Evolutionary conservation across 2,797 vertebrate genomes (phyloP).

Genomic region (Artibeus jamaicensis): DNA sequence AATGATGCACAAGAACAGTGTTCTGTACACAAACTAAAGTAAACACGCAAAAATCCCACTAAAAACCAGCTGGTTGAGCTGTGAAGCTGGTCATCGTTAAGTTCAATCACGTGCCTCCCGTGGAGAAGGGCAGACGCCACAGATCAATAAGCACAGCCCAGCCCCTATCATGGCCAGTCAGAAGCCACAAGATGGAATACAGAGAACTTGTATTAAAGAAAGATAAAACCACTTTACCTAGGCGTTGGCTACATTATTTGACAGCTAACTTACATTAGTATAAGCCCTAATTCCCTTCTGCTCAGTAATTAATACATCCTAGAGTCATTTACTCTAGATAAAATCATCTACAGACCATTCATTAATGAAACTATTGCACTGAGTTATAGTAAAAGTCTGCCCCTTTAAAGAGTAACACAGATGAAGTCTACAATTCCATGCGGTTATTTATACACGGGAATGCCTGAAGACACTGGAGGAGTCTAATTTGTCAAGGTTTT

Average conservation of each 20-base stretch:
- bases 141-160: background rate
- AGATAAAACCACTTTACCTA: background rate
- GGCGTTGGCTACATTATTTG: background rate
- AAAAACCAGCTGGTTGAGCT: background rate
- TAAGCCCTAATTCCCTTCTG: background rate
- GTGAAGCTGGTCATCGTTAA: background rate
- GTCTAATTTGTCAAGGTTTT: background rate
- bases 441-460: background rate
- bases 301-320: background rate
- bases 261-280: background rate
- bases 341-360: background rate
- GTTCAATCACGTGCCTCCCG: background rate
- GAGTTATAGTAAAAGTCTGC: background rate
- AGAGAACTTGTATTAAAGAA: background rate
- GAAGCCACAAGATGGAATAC: background rate
- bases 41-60: constrained; percentile 17
- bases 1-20: background rate
- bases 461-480: background rate
- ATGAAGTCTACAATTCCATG: background rate
- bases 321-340: background rate
- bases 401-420: background rate
- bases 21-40: constrained; percentile 1
- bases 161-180: background rate
- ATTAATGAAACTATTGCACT: background rate
- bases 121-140: background rate